A percentile compares a stretch with the other conserved stretches of the same genome.
phyloP scores from a whole-genome alignment of 2,888 invertebrate genomes.

The Ornithoptera alexandrae region DNA sequence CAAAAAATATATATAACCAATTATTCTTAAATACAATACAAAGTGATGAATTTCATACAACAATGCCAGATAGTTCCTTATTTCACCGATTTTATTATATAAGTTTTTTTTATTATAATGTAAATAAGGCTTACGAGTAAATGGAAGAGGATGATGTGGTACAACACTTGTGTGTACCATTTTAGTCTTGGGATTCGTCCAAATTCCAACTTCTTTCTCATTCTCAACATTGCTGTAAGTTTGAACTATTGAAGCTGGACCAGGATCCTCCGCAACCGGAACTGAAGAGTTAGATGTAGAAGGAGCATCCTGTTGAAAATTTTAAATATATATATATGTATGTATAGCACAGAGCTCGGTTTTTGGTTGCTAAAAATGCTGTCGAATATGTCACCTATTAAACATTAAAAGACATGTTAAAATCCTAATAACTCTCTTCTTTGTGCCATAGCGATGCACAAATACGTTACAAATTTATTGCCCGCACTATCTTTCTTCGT shows the following conservation, averaged over 20 bases:
- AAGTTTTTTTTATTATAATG: background rate
- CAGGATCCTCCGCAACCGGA: slow-evolving; percentile 60
- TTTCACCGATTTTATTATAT: too few species aligned
- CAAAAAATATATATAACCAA: slow-evolving; percentile 9
- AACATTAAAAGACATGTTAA: too few species aligned
- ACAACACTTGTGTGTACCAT: slow-evolving; percentile 72
- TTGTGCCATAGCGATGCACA: too few species aligned
- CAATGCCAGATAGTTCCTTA: too few species aligned
- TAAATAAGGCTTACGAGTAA: slow-evolving; percentile 58
- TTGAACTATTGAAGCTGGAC: slow-evolving; percentile 69
- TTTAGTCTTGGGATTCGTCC: slow-evolving; percentile 75
- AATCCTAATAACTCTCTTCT: too few species aligned
- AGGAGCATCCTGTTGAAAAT: slow-evolving; percentile 60
- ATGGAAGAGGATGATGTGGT: slow-evolving; percentile 70
- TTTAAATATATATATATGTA: background rate
- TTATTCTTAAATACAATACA: too few species aligned
- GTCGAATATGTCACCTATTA: too few species aligned
- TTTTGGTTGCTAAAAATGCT: too few species aligned
- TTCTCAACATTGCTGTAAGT: slow-evolving; percentile 69
- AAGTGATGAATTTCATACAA: too few species aligned
- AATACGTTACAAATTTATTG: too few species aligned
- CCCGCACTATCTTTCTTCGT: too few species aligned
- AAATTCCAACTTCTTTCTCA: slow-evolving; percentile 73
- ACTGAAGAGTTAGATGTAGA: slow-evolving; percentile 63
- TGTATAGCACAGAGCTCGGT: background rate